These are phyloP conservation scores for Mesembrinibis cayennensis DNA, from an alignment of 2,113 vertebrate species.

Conservation along the genomic window DNA sequence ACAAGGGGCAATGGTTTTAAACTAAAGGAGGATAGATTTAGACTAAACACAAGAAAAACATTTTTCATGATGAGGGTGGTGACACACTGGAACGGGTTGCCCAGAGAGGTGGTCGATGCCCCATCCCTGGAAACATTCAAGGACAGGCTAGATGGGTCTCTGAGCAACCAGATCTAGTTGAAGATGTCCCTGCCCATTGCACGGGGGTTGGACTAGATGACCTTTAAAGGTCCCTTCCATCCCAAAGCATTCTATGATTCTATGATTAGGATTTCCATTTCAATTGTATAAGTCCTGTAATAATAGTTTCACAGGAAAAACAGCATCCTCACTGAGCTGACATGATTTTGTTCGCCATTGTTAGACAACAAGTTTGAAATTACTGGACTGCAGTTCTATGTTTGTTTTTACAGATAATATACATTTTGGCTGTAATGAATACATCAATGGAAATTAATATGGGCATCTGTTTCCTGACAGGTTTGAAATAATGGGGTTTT, in stretches of 20 bases:
- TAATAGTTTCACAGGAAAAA: neutral
- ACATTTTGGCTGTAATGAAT: neutral
- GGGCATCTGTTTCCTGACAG: neutral
- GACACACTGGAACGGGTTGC: no score
- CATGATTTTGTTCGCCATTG: neutral
- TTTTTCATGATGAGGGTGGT: no score
- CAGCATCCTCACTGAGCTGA: neutral
- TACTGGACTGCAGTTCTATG: neutral
- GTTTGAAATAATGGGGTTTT: neutral
- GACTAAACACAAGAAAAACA: no score
- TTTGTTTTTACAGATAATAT: neutral
- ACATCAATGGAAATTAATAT: neutral
- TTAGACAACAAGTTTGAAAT: neutral
- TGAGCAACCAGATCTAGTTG: no score
- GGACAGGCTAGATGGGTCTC: no score
- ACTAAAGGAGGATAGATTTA: no score
- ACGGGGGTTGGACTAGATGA: no score
- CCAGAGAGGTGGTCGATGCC: no score
- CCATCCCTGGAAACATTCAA: no score
- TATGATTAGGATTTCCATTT: neutral
- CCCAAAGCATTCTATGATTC: neutral
- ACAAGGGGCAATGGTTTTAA: no score
- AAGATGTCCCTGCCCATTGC: no score
- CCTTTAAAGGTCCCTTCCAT: no score
- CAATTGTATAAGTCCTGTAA: neutral